Evolutionary conservation across 2,888 invertebrate species (phyloP).

Genomic region (Sminthurides aquaticus): DNA sequence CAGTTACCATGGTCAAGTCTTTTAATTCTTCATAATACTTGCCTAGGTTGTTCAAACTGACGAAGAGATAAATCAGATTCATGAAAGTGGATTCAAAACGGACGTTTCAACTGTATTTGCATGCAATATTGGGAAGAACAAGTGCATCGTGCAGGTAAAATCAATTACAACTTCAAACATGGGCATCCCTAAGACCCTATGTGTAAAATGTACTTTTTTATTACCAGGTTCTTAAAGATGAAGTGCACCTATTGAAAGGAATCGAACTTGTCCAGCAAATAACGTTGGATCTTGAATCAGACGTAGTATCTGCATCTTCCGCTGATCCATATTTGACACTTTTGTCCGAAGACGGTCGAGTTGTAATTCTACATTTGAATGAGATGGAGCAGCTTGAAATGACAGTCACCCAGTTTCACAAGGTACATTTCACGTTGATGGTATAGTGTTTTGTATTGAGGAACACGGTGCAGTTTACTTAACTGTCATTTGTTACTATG

Average conservation of each 20-base stretch:
- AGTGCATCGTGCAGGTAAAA: conserved; percentile 80
- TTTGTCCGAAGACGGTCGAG: conserved; percentile 76
- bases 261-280: conserved; percentile 72
- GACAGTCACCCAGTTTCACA: conserved; percentile 36
- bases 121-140: conserved; percentile 85
- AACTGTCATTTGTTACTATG: background rate
- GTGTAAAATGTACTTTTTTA: conserved; percentile 45
- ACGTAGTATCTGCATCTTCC: conserved; percentile 73
- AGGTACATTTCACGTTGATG: conserved; percentile 23
- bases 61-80: conserved; percentile 94
- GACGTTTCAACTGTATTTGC: conserved; percentile 85
- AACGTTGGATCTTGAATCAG: conserved; percentile 74
- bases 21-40: conserved; percentile 1
- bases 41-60: conserved; percentile 79
- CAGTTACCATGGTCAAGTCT: background rate
- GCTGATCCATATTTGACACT: conserved; percentile 90
- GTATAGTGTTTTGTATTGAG: background rate
- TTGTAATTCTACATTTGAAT: conserved; percentile 68
- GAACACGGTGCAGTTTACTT: background rate
- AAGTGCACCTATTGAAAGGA: conserved; percentile 64
- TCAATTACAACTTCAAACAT: background rate
- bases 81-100: conserved; percentile 87
- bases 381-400: conserved; percentile 43
- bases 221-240: conserved; percentile 55
- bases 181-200: background rate